These are phyloP conservation scores for Drosophila vallismaia DNA, from an alignment of 2,888 invertebrate genomes.

Conservation along the genomic window DNA sequence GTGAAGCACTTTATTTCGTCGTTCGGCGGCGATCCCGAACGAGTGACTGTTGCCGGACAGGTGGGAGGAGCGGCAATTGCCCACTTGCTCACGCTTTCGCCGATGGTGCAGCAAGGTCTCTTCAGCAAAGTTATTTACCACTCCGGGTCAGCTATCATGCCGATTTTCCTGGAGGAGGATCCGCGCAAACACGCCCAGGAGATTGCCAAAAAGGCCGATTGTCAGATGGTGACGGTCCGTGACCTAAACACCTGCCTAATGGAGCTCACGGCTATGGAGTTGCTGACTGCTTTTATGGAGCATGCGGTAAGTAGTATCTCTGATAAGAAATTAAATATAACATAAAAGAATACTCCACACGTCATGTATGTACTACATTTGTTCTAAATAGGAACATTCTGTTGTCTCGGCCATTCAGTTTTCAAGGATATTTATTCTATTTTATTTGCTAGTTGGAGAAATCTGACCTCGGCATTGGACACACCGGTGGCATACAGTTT, in stretches of 20 bases:
- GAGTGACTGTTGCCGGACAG: constrained; percentile 85
- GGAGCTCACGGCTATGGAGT: constrained; percentile 72
- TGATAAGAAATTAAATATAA: neutral
- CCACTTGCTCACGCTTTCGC: constrained; percentile 83
- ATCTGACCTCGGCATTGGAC: constrained; percentile 77
- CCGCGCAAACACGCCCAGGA: constrained; percentile 83
- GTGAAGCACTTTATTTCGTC: constrained; percentile 83
- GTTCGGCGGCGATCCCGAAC: constrained; percentile 85
- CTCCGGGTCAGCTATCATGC: constrained; percentile 85
- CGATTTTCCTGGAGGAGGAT: constrained; percentile 84
- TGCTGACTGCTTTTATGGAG: constrained; percentile 77
- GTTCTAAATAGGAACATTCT: no score
- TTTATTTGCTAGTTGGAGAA: constrained; percentile 66
- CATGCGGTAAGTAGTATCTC: constrained; percentile 71
- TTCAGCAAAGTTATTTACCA: constrained; percentile 85
- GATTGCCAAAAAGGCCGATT: constrained; percentile 80
- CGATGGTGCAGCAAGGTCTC: constrained; percentile 80
- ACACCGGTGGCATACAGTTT: constrained; percentile 81
- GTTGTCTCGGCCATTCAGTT: no score
- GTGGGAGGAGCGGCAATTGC: constrained; percentile 85
- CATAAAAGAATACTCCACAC: neutral
- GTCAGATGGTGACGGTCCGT: constrained; percentile 74
- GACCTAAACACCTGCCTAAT: constrained; percentile 80
- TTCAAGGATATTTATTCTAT: neutral
- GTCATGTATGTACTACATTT: no score